Conservation (phyloP, 2,888 invertebrate genomes). For the Drosophila mimetica region DNA sequence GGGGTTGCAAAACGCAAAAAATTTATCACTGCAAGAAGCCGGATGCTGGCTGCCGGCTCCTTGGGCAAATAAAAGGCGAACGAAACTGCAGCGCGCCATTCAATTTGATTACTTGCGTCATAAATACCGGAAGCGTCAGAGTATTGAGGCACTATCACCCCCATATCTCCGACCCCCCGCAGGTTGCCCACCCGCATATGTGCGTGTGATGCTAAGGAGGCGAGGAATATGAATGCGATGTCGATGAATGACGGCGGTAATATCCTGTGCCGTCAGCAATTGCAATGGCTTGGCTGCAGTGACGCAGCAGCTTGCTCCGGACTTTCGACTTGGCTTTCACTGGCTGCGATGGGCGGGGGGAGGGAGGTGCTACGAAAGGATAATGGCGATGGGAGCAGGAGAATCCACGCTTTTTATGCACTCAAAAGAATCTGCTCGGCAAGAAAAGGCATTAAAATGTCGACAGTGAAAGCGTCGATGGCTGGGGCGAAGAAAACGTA, state of each 20-base stretch:
- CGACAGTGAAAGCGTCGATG: constrained; percentile 47
- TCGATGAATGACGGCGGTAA: constrained; percentile 79
- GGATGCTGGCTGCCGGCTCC: constrained; percentile 36
- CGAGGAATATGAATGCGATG: constrained; percentile 55
- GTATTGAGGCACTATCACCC: constrained; percentile 73
- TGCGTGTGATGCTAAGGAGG: constrained; percentile 62
- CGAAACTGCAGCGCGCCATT: constrained; percentile 76
- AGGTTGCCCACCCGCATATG: constrained; percentile 42
- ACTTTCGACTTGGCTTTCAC: constrained; percentile 34
- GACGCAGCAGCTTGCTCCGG: constrained; percentile 69
- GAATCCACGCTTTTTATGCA: constrained; percentile 63
- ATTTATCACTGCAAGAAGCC: constrained; percentile 68
- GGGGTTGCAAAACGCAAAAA: constrained; percentile 43
- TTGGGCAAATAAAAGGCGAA: constrained; percentile 70
- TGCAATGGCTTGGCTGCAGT: constrained; percentile 58
- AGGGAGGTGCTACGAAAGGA: neutral
- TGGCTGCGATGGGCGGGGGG: neutral
- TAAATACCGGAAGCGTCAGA: constrained; percentile 78
- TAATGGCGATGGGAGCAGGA: neutral
- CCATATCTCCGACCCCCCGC: constrained; percentile 5
- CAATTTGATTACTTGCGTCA: constrained; percentile 80
- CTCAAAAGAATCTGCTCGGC: constrained; percentile 72
- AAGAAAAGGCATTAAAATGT: constrained; percentile 77
- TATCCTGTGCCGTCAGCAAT: constrained; percentile 74
- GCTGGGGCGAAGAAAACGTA: constrained; percentile 65